Percentiles rank a stretch among this genome's conserved stretches.
Evolutionary conservation across 2,113 vertebrate species (phyloP).

Genomic region (Rhabdornis inornatus): DNA sequence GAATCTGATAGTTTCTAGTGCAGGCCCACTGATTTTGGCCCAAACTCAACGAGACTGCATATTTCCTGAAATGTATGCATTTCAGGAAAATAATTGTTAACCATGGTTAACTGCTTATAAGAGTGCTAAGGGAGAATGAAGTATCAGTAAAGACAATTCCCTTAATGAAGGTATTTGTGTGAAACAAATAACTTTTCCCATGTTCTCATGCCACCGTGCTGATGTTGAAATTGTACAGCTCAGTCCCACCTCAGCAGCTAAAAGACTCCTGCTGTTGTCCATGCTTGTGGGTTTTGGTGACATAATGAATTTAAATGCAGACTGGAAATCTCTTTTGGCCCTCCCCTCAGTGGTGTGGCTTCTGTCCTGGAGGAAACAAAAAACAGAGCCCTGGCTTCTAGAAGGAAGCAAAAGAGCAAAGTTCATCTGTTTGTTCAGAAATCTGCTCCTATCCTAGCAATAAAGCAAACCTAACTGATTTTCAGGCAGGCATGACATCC

Average conservation of each 20-base stretch:
- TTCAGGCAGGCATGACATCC: neutral
- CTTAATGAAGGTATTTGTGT: neutral
- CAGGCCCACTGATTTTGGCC: neutral
- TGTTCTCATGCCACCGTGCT: neutral
- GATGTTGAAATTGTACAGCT: neutral
- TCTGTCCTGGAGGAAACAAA: neutral
- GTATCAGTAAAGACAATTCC: neutral
- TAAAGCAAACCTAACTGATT: conserved; percentile 5
- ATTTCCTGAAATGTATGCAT: neutral
- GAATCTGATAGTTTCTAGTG: neutral
- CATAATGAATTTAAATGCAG: neutral
- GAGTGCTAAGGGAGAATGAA: neutral
- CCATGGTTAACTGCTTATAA: neutral
- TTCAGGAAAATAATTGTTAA: neutral
- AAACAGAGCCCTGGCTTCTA: neutral
- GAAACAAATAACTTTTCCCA: neutral
- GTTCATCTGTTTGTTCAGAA: conserved; percentile 24
- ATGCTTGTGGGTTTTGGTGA: neutral
- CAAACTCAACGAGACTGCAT: neutral
- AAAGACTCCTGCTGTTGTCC: neutral
- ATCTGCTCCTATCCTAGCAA: neutral
- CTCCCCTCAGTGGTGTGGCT: neutral
- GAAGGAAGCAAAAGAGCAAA: neutral
- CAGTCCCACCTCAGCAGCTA: neutral
- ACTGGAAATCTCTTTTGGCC: neutral